These are phyloP conservation scores for Neosalanx taihuensis DNA, from an alignment of 2,797 vertebrate species.

Conservation along the genomic window DNA sequence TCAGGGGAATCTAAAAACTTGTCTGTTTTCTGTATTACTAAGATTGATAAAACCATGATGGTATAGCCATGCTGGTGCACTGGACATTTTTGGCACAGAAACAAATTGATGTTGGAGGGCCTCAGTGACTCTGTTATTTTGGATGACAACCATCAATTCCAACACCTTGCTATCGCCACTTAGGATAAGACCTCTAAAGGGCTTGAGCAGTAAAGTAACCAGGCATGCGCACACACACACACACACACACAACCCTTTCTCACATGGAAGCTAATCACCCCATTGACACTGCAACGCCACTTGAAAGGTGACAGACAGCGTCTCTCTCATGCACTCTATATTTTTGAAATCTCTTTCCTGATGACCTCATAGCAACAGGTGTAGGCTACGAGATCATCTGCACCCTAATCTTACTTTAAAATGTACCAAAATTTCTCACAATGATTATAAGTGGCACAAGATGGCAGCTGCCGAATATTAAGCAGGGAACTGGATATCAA, in stretches of 20 bases:
- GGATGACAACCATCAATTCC: conserved; percentile 47
- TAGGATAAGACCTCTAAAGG: conserved; percentile 39
- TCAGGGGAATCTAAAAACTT: not conserved
- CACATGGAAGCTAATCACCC: conserved; percentile 44
- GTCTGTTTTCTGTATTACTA: not conserved
- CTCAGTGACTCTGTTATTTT: conserved; percentile 47
- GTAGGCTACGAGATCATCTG: conserved; percentile 30
- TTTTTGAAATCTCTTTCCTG: conserved; percentile 14
- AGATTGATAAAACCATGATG: conserved; percentile 43
- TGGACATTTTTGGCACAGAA: conserved; percentile 3
- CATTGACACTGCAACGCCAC: conserved; percentile 43
- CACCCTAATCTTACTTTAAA: conserved; percentile 43
- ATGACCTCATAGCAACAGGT: conserved; percentile 34
- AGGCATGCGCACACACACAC: conserved; percentile 7
- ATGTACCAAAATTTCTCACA: conserved; percentile 38
- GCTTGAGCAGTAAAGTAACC: conserved; percentile 31
- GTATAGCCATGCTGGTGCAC: conserved; percentile 38
- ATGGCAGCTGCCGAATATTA: conserved; percentile 21
- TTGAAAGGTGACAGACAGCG: conserved; percentile 33
- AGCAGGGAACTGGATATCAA: not conserved
- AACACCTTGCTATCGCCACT: conserved; percentile 52
- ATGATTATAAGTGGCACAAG: conserved; percentile 30
- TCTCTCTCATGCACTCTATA: conserved; percentile 4
- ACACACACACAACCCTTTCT: conserved; percentile 36
- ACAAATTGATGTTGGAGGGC: conserved; percentile 38